Base-by-base conservation (phyloP, 92 coral and sea anemone species). In the Micromussa lordhowensis region DNA sequence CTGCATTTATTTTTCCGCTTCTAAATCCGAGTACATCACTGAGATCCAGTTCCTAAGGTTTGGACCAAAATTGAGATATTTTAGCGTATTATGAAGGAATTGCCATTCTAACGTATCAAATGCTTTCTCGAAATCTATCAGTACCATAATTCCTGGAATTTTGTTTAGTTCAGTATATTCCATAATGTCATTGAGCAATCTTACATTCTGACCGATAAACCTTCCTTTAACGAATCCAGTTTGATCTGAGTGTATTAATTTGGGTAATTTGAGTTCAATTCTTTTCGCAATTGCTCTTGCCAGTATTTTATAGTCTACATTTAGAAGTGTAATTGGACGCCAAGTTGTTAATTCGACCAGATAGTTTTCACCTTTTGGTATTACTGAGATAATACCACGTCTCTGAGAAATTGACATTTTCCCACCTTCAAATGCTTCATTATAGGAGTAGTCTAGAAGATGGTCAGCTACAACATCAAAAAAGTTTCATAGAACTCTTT, bases 241-340 rank as follows among this genome's bases (percentile, higher is more conserved):
- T 74, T 74, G 78, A 28, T 74, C 55, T 2, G 55, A 74, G 78
- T 74, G 78, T 30, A 71, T 71, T 40, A 71, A 34, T 68, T 68
- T 68, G 72, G 30, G 6, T 68, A 68, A 51, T 14, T 51, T 51
- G 12, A 14, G 57, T 51, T 51, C 57, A 9, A 51, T 51, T 51
- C 57, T 51, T 51, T 51, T 51, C 57, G 57, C 57, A 51, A 10
- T 68, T 68, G 26, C 72, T 68, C 72, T 68, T 24, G 72, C 72
- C 72, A 68, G 26, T 24, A 68, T 68, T 68, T 68, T 35, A 2
- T 51, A 7, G 3, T 22, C 29, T 1, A 35, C 38, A 35, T 35
- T 35, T 35, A 35, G 38, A 35, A 68, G 76, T n/a, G 72, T 24
- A 1, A 68, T 72, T 32, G 21, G 77, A 44, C 77, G 22, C 77